phyloP scores from a whole-genome alignment of 2,113 vertebrate genomes.

The Eubucco bourcierii region DNA sequence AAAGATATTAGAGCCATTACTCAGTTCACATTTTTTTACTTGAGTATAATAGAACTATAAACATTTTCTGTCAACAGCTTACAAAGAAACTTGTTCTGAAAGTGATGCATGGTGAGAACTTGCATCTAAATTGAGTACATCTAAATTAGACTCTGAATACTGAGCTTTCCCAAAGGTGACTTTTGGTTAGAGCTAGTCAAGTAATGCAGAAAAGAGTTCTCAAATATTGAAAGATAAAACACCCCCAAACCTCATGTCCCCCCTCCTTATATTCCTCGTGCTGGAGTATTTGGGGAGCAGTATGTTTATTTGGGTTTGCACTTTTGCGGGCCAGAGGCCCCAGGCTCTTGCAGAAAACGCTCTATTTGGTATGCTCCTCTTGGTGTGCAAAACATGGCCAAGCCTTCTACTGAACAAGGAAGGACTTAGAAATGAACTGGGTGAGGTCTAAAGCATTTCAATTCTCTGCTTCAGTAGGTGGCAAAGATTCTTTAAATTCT shows the following conservation, averaged over 20 bases:
- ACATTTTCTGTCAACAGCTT: conserved; percentile 58
- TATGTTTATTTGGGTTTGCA: not conserved
- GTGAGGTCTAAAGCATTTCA: not conserved
- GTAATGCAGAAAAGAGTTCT: not conserved
- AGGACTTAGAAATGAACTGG: not conserved
- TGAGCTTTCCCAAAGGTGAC: conserved; percentile 49
- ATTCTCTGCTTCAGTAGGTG: conserved; percentile 1
- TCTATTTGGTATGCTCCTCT: not conserved
- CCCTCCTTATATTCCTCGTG: not conserved
- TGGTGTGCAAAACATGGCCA: not conserved
- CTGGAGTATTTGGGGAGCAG: not conserved
- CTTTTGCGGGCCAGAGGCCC: not conserved
- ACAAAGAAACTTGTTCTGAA: conserved; percentile 51
- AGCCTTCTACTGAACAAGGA: conserved; percentile 25
- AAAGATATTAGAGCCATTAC: conserved; percentile 33
- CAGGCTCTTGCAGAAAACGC: not conserved
- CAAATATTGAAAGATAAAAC: conserved; percentile 13
- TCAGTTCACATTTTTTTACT: conserved; percentile 42
- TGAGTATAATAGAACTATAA: conserved; percentile 24
- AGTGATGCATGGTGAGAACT: conserved; percentile 53
- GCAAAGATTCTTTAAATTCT: conserved; percentile 31
- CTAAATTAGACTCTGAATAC: conserved; percentile 34
- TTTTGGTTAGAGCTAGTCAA: conserved; percentile 27
- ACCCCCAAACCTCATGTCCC: not conserved
- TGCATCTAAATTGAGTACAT: conserved; percentile 39